A percentile compares a stretch with the other conserved stretches of the same genome.
phyloP scores from a whole-genome alignment of 2,113 vertebrate species.

The Bothrops jararaca region DNA sequence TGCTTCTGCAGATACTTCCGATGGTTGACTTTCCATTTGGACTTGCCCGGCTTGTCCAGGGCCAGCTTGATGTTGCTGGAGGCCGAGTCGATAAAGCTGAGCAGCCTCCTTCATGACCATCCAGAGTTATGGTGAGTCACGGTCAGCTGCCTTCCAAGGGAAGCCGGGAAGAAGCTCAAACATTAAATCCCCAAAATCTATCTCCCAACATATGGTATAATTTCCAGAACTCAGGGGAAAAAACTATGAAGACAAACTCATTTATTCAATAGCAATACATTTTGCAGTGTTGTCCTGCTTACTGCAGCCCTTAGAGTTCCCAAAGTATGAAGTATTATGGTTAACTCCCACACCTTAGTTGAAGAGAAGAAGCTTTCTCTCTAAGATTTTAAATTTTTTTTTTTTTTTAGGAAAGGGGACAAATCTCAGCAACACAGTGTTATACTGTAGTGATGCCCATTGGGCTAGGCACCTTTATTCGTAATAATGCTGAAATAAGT shows the following conservation, averaged over 20 bases:
- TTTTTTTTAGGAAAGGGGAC: not conserved
- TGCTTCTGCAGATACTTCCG: too few relatives aligned
- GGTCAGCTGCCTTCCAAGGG: too few relatives aligned
- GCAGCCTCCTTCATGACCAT: too few relatives aligned
- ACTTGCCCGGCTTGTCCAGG: too few relatives aligned
- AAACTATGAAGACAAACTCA: not conserved
- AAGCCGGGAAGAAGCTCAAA: too few relatives aligned
- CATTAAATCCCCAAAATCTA: not conserved
- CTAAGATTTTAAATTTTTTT: not conserved
- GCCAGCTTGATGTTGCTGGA: too few relatives aligned
- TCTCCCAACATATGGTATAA: not conserved
- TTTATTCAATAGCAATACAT: not conserved
- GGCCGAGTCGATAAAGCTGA: too few relatives aligned
- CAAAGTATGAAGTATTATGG: not conserved
- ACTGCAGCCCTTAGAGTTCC: not conserved
- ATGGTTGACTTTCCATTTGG: too few relatives aligned
- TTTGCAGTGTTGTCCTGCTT: not conserved
- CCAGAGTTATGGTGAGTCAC: too few relatives aligned
- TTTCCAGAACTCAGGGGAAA: not conserved
- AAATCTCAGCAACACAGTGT: not conserved
- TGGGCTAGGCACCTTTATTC: not conserved
- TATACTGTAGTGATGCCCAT: not conserved
- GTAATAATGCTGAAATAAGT: not conserved
- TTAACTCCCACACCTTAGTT: not conserved
- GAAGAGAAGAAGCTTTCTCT: not conserved